Conservation (phyloP, 2,888 invertebrate species). For the Hypomecis atomaria region DNA sequence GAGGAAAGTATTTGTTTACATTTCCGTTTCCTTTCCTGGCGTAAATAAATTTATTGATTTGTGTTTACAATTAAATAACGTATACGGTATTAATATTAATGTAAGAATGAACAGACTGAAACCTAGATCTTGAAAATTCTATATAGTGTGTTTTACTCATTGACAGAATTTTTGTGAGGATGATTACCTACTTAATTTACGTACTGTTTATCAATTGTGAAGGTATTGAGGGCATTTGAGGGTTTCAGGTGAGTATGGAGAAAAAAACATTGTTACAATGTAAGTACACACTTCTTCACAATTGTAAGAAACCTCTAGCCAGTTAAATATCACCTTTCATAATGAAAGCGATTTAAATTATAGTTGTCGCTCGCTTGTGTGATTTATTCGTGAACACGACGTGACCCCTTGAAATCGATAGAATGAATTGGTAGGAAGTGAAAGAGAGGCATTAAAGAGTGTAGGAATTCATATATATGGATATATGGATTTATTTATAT, state of each 20-base stretch:
- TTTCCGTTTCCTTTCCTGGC: slow-evolving; percentile 12
- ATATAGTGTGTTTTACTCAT: neutral
- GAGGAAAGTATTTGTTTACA: slow-evolving; percentile 25
- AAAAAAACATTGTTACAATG: too few relatives aligned
- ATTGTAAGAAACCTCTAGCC: slow-evolving; percentile 5
- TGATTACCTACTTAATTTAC: too few relatives aligned
- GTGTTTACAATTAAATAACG: neutral
- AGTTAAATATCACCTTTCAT: slow-evolving; percentile 1
- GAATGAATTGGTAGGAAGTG: slow-evolving; percentile 24
- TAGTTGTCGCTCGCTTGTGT: slow-evolving; percentile 9
- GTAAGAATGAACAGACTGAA: too few relatives aligned
- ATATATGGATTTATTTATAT: too few relatives aligned
- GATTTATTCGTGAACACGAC: slow-evolving; percentile 10
- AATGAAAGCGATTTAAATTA: slow-evolving; percentile 22
- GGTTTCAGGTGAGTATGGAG: too few relatives aligned
- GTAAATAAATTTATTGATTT: slow-evolving; percentile 23
- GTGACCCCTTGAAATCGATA: slow-evolving; percentile 23
- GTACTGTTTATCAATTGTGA: too few relatives aligned
- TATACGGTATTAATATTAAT: neutral
- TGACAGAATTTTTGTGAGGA: too few relatives aligned
- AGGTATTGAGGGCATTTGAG: too few relatives aligned
- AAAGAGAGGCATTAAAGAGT: slow-evolving; percentile 36
- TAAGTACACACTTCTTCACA: too few relatives aligned
- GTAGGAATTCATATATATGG: too few relatives aligned
- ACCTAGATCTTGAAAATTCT: neutral